Base-by-base conservation (phyloP, 1,140 invertebrate genomes). In the Conus betulinus region DNA sequence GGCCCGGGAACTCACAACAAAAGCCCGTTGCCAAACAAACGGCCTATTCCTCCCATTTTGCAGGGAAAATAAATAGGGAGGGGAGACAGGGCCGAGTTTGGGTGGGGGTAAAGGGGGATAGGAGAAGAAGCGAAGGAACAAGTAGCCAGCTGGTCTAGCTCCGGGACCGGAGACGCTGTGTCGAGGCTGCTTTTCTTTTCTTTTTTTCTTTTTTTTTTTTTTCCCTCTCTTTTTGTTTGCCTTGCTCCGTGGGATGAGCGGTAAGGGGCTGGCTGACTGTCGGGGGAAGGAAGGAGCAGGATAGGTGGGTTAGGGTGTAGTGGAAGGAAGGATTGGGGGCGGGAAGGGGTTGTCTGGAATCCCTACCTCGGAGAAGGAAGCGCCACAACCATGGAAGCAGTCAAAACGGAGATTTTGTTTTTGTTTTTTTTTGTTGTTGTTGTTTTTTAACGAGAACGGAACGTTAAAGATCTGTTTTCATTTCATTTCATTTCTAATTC, bases 1-100 rank as follows among this genome's bases (percentile, higher is more conserved):
- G 85, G 60, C 63, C 63, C 71, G 71, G 71, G 81, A 87, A 89
- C 85, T 83, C 67, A 89, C 79, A 89, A 88, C 87, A 88, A 84
- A 88, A 57, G 87, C 11, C 60, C 63, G 87, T 84, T 84, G 81
- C 81, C 84, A 86, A 89, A 89, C 84, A 89, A 89, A 89, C 84
- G 20, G 71, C 71, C 88, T 85, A 85, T 85, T 89, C 71, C 88
- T 78, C 76, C 79, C 67, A 86, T 89, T 89, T 89, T 84, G 76
- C 88, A 85, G 88, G 76, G 76, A 89, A 86, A 89, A 89, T 85
- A 89, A 89, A 89, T 85, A 86, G 27, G 20, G 7, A 86, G 27
- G 20, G 7, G 60, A 23, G 81, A 76, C 87, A 83, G 51, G 87
- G 67, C 25, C 8, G 81, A 88, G 79, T 52, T n/a, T 52, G 63